phyloP scores from a whole-genome alignment of 1,140 invertebrate species.

The Dermatophagoides farinae region DNA sequence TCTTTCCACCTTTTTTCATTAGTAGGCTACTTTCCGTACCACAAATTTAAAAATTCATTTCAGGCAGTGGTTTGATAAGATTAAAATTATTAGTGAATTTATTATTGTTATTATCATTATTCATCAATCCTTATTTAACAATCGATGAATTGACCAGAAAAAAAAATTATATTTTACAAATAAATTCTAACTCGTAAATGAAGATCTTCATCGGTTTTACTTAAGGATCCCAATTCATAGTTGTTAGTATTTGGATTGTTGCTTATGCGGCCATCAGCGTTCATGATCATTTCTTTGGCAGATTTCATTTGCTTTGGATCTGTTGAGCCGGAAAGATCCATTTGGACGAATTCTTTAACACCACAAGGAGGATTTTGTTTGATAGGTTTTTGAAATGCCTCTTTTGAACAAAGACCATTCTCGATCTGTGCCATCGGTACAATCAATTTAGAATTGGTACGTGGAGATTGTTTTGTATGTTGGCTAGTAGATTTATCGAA shows the following conservation, averaged over 20 bases:
- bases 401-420: not conserved
- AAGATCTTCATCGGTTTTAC: not conserved
- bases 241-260: not conserved
- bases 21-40: too few species aligned
- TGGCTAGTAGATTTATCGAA: not conserved
- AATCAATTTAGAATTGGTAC: not conserved
- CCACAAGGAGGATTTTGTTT: conserved; percentile 12
- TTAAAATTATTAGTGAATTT: too few species aligned
- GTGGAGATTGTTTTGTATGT: not conserved
- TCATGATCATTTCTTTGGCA: not conserved
- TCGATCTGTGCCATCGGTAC: not conserved
- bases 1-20: too few species aligned
- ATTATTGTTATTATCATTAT: too few species aligned
- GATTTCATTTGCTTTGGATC: not conserved
- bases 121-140: too few species aligned
- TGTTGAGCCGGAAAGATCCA: not conserved
- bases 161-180: not conserved
- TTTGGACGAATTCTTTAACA: not conserved
- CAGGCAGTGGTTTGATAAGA: too few species aligned
- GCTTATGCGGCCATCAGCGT: not conserved
- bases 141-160: too few species aligned
- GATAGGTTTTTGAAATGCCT: conserved; percentile 8
- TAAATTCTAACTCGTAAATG: conserved; percentile 2
- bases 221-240: not conserved
- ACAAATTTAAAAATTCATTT: too few species aligned